Evolutionary conservation across 2,113 vertebrate genomes (phyloP), one percentile per base, ranked within the genome.

Genomic region (Stercorarius parasiticus): DNA sequence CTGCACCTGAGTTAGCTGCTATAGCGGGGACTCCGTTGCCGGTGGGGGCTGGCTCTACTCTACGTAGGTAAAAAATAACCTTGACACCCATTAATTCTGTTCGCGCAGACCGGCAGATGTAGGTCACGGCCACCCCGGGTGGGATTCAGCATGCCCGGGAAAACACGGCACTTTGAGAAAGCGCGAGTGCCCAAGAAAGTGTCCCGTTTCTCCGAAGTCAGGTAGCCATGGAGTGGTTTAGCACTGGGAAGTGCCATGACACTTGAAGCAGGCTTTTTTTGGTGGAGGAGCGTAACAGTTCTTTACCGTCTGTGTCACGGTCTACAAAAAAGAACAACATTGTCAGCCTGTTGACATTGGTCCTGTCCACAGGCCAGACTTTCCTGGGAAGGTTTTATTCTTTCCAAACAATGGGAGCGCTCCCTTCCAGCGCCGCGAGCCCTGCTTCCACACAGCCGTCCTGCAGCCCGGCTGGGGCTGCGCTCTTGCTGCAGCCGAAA

Each of bases 321-420:
- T 89, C 92, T 94, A 20, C 91, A 53, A 82, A 97, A 96, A 95
- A 91, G 91, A 95, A 95, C 95, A 87, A 53, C 94, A 85, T 66
- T 93, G 92, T 93, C 91, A 79, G 94, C 76, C 86, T 96, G 92
- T 95, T 97, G 97, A 97, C 93, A 94, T 59, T 97, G 96, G 94
- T 93, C 86, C 80, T 94, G 95, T 96, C 95, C 93, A 87, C 25
- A 2, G 86, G 93, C 86, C 95, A 96, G 95, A 95, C 94, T 95
- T 96, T 91, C 91, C 95, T 94, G 95, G 96, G 94, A 96, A 97
- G 87, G 94, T 97, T 96, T 96, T 86, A 93, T 95, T 91, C 89
- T 95, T 95, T 95, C 84, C 96, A 95, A 95, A 96, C 95, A 97
- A 95, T 95, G 89, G 86, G 91, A 95, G 77, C 2, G 17, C 40